phyloP scores from a whole-genome alignment of 2,888 invertebrate genomes.

The Camponotus fellah region DNA sequence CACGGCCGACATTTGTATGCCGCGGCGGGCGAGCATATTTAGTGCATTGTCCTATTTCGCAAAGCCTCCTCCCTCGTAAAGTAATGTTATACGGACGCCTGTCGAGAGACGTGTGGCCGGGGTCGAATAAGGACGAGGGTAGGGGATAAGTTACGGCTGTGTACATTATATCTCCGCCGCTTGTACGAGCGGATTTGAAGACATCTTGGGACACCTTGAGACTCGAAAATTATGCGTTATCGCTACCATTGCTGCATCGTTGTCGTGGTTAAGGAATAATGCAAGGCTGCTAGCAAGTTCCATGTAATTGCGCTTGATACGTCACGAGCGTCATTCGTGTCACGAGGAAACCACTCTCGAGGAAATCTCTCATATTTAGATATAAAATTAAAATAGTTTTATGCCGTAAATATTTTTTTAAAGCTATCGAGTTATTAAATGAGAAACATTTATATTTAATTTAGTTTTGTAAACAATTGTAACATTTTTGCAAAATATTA shows the following conservation, averaged over 20 bases:
- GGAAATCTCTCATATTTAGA: not conserved
- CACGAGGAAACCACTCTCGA: too few relatives aligned
- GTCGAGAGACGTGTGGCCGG: conserved; percentile 55
- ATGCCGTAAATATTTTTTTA: not conserved
- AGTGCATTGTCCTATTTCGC: conserved; percentile 80
- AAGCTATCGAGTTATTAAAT: not conserved
- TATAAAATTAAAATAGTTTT: not conserved
- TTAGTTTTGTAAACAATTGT: not conserved
- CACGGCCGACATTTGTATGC: conserved; percentile 72
- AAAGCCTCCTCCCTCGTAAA: conserved; percentile 72
- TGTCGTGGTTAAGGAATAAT: conserved; percentile 62
- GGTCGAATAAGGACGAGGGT: conserved; percentile 54
- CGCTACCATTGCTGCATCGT: conserved; percentile 25
- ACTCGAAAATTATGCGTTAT: conserved; percentile 42
- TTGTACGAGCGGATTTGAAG: conserved; percentile 68
- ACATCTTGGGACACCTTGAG: conserved; percentile 45
- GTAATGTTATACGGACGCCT: conserved; percentile 74
- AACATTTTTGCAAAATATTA: not conserved
- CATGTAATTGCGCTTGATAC: conserved; percentile 20
- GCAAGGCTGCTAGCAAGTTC: conserved; percentile 24
- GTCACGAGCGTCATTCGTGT: not conserved
- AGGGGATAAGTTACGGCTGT: conserved; percentile 76
- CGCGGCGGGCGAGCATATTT: conserved; percentile 75
- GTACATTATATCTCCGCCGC: conserved; percentile 79
- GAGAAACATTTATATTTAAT: not conserved